Percentiles rank a stretch among this genome's conserved stretches.
Evolutionary conservation across 2,888 invertebrate species (phyloP).

Genomic region (Andrena bucephala): DNA sequence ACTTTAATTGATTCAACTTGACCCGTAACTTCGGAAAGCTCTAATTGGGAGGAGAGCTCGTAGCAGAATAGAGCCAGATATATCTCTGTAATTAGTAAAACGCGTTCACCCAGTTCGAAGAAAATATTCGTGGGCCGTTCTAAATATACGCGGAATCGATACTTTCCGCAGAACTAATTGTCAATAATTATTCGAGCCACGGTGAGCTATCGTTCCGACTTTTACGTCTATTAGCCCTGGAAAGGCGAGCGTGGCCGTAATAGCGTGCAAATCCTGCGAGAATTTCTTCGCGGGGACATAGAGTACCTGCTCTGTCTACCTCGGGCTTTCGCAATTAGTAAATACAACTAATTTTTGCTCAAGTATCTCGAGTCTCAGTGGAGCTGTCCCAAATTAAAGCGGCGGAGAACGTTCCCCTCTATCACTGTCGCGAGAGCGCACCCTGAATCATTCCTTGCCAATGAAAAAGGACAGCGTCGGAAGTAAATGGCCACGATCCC

Average conservation of each 20-base stretch:
- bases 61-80: neutral
- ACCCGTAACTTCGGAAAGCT: neutral
- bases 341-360: neutral
- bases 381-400: neutral
- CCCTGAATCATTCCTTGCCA: neutral
- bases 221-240: neutral
- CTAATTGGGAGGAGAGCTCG: too few species aligned
- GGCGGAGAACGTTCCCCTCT: neutral
- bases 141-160: conserved; percentile 15
- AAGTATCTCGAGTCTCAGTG: neutral
- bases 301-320: neutral
- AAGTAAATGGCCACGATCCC: conserved; percentile 23
- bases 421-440: neutral
- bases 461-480: neutral
- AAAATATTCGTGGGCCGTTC: neutral
- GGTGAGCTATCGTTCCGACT: conserved; percentile 1
- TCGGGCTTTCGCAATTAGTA: neutral
- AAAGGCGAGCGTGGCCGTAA: conserved; percentile 2
- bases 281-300: neutral
- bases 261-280: neutral
- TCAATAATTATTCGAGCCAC: conserved; percentile 31
- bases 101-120: neutral
- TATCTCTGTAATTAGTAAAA: neutral
- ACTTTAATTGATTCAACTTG: neutral
- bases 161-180: conserved; percentile 10